These are phyloP conservation scores for Spondyliosoma cantharus DNA, from an alignment of 2,797 vertebrate genomes.

Conservation along the genomic window DNA sequence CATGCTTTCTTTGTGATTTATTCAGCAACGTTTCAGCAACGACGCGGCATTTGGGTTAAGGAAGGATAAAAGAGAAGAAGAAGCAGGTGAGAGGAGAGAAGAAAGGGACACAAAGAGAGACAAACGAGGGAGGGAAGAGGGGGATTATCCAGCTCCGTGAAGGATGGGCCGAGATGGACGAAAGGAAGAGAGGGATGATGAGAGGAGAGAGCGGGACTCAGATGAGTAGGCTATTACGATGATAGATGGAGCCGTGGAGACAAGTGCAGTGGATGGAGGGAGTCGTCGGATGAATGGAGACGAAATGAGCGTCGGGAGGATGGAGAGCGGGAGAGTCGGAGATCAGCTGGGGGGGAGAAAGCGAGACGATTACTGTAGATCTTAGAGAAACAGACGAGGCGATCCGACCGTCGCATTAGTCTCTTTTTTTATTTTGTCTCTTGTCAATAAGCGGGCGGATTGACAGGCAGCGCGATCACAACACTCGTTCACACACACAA, in stretches of 20 bases:
- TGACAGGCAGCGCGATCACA: not conserved
- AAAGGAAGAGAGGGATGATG: constrained; percentile 58
- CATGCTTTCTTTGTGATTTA: constrained; percentile 23
- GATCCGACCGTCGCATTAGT: not conserved
- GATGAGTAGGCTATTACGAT: constrained; percentile 69
- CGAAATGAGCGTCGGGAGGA: constrained; percentile 36
- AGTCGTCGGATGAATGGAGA: constrained; percentile 52
- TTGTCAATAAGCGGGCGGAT: not conserved
- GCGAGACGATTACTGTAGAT: constrained; percentile 17
- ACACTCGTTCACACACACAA: not conserved
- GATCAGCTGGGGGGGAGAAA: not conserved
- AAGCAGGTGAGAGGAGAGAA: constrained; percentile 13
- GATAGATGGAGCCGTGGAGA: constrained; percentile 65
- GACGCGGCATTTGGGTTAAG: constrained; percentile 17
- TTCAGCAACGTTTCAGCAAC: constrained; percentile 17
- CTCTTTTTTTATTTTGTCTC: not conserved
- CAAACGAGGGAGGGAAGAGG: constrained; percentile 55
- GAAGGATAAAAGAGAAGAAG: constrained; percentile 20
- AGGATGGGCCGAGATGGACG: constrained; percentile 45
- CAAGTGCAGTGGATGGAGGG: constrained; percentile 40
- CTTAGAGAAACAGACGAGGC: not conserved
- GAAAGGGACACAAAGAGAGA: constrained; percentile 40
- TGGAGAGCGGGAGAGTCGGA: not conserved
- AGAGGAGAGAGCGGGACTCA: constrained; percentile 51
- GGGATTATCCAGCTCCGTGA: constrained; percentile 58